Evolutionary conservation across 2,113 vertebrate species (phyloP), one percentile per base, ranked within the genome.

Genomic region (Hippocampus guttulatus): DNA sequence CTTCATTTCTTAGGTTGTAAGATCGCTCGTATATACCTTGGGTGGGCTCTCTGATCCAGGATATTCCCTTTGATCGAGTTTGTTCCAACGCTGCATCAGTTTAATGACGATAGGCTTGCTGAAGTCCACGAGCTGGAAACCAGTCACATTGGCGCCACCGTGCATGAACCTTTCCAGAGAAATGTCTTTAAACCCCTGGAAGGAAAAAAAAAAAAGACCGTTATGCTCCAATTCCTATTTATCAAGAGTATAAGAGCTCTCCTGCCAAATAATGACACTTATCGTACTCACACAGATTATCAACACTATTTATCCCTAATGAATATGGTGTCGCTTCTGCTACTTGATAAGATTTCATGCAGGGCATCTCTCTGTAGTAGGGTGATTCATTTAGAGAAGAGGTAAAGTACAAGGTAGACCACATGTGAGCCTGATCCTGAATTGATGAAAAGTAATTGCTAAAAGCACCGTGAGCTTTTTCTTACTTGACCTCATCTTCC

Each of bases 21-120:
- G 16, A 33, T 61, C 8, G 14, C 12, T 47, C 64, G 47, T 70
- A 38, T 38, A 38, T 38, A 98, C 97, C 95, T 98, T 98, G 57
- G 96, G 97, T 21, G 96, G 95, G 57, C 92, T 96, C 75, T 99
- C 96, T 0, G 97, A 98, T 74, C 97, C 97, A 66, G 96, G 97
- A 70, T 98, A 99, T 85, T 99, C 97, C 84, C 96, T 93, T 89
- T 98, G 96, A 88, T 99, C 97, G 49, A 99, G 91, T 84, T 98
- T 98, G 88, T 98, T 99, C 97, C 97, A 99, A 75, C 97, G 95
- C 76, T 98, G 96, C 97, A 98, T 98, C 78, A 99, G 89, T 81
- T 98, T 98, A 75, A 96, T 91, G 70, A 99, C 96, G 77, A 98
- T 98, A 0, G 96, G 93, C 20, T 94, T 97, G 85, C 93, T 96